Base-by-base conservation (phyloP, 2,888 invertebrate genomes). In the Hypomecis atomaria region DNA sequence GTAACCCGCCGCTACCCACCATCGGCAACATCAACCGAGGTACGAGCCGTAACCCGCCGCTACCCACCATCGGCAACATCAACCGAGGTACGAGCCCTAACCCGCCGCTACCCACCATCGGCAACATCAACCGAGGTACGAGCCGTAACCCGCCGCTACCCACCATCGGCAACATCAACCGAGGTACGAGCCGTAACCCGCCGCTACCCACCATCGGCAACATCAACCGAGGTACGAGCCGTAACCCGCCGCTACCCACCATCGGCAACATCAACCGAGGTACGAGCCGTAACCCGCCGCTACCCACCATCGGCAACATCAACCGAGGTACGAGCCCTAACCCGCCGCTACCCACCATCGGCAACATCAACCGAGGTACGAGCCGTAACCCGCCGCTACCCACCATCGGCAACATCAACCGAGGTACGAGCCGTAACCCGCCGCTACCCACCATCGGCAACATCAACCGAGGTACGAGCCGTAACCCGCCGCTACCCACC, bases 91-190 rank as follows among this genome's bases (percentile, higher is more conserved):
- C n/a, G n/a, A n/a, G n/a, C n/a, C n/a, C n/a, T n/a, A n/a, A n/a
- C 6, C 77, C 86, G 47, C 71, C 84, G 0, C 75, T 89, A 53
- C 77, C 77, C 59, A 90, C 90, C 34, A 84, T 90, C 59, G 87
- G 87, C 13, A 88, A 88, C 53, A 88, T 89, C 38, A 90, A 89
- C 66, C 87, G 88, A 71, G 90, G 89, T 89, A n/a, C n/a, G n/a
- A n/a, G 2, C 68, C 71, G 45, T 53, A 73, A 61, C 82, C 84
- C 6, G 47, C 71, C 84, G 0, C 75, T 89, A 53, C 77, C 77
- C 59, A 90, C 90, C 34, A 84, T 90, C 59, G 87, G 87, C 13
- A 88, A 88, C 53, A 88, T 89, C 38, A 90, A 89, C 66, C 87
- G 88, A 71, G 90, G 89, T 89, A n/a, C n/a, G n/a, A n/a, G 2